Evolutionary conservation across 1,140 invertebrate species (phyloP).

Genomic region (Scaptomyza montana): DNA sequence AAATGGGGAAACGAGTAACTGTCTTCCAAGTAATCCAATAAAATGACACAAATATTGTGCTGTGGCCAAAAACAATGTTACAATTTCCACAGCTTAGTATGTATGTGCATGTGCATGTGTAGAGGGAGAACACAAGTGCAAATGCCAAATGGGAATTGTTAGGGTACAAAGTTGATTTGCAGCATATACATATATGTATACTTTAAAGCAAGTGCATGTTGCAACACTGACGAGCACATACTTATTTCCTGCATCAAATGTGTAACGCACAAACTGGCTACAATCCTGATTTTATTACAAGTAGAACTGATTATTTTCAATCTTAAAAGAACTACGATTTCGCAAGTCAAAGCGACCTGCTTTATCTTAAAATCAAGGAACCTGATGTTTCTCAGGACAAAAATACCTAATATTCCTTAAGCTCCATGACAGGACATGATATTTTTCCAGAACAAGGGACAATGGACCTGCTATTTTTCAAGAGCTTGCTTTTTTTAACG

Average conservation of each 20-base stretch:
- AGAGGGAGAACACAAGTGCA: slow-evolving; percentile 30
- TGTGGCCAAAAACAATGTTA: slow-evolving; percentile 57
- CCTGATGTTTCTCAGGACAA: too few species aligned
- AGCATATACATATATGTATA: slow-evolving; percentile 7
- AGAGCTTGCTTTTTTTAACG: too few species aligned
- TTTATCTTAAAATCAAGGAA: too few species aligned
- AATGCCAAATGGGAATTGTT: slow-evolving; percentile 57
- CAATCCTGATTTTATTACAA: too few species aligned
- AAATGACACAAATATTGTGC: slow-evolving; percentile 72
- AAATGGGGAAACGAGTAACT: slow-evolving; percentile 37
- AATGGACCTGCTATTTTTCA: too few species aligned
- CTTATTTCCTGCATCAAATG: background rate
- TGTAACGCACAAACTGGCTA: background rate
- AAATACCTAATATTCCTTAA: too few species aligned
- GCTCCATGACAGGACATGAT: too few species aligned
- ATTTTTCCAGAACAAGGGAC: too few species aligned
- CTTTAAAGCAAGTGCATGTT: slow-evolving; percentile 7
- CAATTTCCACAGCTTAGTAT: slow-evolving; percentile 9
- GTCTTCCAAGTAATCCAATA: slow-evolving; percentile 40
- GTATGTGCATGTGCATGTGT: background rate
- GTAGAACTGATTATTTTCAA: too few species aligned
- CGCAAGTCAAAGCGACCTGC: too few species aligned
- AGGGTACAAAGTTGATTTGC: slow-evolving; percentile 60
- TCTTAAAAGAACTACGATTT: too few species aligned
- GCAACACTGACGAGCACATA: background rate